Percentiles rank a stretch among this genome's conserved stretches.
These are phyloP conservation scores for Pavo muticus DNA, from an alignment of 2,113 vertebrate genomes.

Conservation along the genomic window DNA sequence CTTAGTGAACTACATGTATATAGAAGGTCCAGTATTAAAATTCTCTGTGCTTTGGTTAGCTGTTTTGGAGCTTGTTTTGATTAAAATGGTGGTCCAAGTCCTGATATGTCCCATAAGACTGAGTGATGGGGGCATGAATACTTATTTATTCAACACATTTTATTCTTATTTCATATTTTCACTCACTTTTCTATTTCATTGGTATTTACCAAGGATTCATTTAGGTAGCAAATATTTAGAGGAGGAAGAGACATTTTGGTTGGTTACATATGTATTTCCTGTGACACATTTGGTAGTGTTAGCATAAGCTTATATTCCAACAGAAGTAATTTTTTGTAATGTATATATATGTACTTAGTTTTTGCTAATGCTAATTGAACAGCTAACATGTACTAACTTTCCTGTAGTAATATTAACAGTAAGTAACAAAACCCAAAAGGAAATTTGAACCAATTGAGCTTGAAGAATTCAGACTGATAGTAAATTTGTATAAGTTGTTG, in stretches of 20 bases:
- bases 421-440: not conserved
- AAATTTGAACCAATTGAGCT: not conserved
- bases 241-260: fast-evolving
- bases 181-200: not conserved
- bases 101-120: not conserved
- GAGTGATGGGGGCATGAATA: not conserved
- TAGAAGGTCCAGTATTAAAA: not conserved
- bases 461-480: not conserved
- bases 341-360: not conserved
- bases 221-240: not conserved
- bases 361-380: not conserved
- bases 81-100: not conserved
- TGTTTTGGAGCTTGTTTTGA: not conserved
- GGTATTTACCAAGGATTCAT: not conserved
- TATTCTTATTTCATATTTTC: not conserved
- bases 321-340: not conserved
- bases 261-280: not conserved
- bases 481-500: not conserved
- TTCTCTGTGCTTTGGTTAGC: not conserved
- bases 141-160: not conserved
- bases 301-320: not conserved
- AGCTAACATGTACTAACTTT: not conserved
- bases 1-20: not conserved
- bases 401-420: not conserved
- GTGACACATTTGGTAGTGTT: not conserved